Percentiles rank a stretch among this genome's conserved stretches.
phyloP scores from a whole-genome alignment of 2,113 vertebrate species.

The Zapornia atra region DNA sequence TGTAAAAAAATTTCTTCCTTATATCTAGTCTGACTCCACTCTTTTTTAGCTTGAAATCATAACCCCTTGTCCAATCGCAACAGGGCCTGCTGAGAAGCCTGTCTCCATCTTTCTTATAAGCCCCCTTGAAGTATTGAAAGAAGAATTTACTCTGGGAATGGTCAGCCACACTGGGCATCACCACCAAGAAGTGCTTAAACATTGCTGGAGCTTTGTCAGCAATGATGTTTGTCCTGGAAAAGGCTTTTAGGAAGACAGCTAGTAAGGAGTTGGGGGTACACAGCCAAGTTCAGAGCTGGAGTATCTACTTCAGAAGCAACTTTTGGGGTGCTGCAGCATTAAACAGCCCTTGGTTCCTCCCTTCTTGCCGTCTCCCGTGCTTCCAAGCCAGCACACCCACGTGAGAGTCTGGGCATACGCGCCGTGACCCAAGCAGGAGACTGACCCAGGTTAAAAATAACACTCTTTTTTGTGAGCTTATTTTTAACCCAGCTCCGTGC shows the following conservation, averaged over 20 bases:
- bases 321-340: background rate
- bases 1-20: accelerated
- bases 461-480: background rate
- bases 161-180: background rate
- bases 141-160: background rate
- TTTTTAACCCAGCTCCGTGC: conserved; percentile 35
- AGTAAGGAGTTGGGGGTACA: background rate
- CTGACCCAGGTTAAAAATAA: conserved; percentile 44
- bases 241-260: background rate
- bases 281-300: background rate
- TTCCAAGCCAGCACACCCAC: background rate
- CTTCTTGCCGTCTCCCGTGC: accelerated
- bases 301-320: background rate
- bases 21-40: background rate
- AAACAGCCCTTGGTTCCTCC: background rate
- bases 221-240: background rate
- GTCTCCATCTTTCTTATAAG: background rate
- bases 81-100: background rate
- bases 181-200: background rate
- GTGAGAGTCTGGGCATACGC: background rate
- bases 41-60: background rate
- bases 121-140: background rate
- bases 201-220: background rate
- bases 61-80: background rate
- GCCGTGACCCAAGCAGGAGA: background rate